Evolutionary conservation across 2,113 vertebrate genomes (phyloP).

Genomic region (Anolis sagrei): DNA sequence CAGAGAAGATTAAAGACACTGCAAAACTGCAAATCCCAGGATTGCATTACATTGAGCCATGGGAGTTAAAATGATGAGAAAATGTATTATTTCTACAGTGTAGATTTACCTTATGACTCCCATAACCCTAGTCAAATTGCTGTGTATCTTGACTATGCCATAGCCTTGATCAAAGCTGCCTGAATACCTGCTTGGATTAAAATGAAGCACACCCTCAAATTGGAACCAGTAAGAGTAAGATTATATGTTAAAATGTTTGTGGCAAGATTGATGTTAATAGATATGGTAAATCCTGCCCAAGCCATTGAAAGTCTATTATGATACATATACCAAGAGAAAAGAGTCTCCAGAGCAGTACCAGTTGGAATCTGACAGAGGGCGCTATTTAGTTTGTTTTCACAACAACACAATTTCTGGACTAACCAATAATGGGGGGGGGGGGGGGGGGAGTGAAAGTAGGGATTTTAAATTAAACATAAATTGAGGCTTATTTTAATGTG

Average conservation of each 20-base stretch:
- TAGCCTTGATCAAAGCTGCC: not conserved
- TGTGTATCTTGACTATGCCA: not conserved
- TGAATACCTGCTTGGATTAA: not conserved
- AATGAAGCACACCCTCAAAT: not conserved
- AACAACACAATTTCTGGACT: accelerated
- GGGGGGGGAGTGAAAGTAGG: constrained; percentile 50
- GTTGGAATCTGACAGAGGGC: constrained; percentile 72
- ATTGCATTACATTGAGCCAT: no score
- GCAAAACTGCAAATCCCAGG: no score
- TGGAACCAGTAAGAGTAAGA: not conserved
- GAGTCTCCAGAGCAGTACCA: constrained; percentile 34
- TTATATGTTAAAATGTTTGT: not conserved
- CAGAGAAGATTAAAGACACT: no score
- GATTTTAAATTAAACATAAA: constrained; percentile 44
- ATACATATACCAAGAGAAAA: constrained; percentile 1
- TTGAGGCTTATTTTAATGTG: not conserved
- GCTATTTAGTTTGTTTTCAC: constrained; percentile 65
- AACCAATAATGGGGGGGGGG: constrained; percentile 27
- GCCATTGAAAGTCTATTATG: not conserved
- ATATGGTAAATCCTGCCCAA: not conserved
- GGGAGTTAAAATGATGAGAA: no score
- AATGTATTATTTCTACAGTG: no score
- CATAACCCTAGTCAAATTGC: not conserved
- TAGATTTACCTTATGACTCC: not conserved
- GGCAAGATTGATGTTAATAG: constrained; percentile 5